These are phyloP conservation scores for Gallinago nigripennis DNA, from an alignment of 2,797 vertebrate species.

Conservation along the genomic window DNA sequence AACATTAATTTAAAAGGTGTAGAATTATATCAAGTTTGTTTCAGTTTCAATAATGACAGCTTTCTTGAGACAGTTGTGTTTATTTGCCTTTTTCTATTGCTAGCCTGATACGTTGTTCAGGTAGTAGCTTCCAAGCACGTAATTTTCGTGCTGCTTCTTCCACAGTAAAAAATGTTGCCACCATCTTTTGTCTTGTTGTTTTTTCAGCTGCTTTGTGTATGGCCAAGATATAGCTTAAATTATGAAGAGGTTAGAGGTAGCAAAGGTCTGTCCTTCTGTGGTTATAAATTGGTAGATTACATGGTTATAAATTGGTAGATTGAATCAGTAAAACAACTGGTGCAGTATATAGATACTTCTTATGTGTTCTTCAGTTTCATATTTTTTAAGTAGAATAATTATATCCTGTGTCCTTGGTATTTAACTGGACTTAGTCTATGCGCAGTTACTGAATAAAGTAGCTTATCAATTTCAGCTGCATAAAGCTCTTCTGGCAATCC, in stretches of 20 bases:
- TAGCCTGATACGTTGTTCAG: not conserved
- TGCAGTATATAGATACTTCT: not conserved
- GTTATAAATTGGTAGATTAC: not conserved
- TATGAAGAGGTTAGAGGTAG: not conserved
- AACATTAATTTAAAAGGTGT: not conserved
- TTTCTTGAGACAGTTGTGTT: not conserved
- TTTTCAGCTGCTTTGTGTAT: not conserved
- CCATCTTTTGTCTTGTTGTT: not conserved
- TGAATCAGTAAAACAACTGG: not conserved
- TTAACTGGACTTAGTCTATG: not conserved
- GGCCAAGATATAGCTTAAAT: not conserved
- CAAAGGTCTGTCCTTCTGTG: not conserved
- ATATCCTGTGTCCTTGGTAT: not conserved
- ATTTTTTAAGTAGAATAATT: not conserved
- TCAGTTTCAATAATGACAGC: not conserved
- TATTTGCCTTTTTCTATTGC: not conserved
- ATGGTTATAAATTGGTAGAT: not conserved
- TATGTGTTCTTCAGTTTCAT: not conserved
- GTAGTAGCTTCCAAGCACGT: not conserved
- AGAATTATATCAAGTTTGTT: not conserved
- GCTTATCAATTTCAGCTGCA: not conserved
- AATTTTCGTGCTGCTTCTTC: not conserved
- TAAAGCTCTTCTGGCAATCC: not conserved
- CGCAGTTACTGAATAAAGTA: not conserved
- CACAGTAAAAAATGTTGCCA: not conserved